Percentiles rank a stretch among this genome's conserved stretches.
These are phyloP conservation scores for Polyommatus iphigenia DNA, from an alignment of 2,888 invertebrate genomes.

Conservation along the genomic window DNA sequence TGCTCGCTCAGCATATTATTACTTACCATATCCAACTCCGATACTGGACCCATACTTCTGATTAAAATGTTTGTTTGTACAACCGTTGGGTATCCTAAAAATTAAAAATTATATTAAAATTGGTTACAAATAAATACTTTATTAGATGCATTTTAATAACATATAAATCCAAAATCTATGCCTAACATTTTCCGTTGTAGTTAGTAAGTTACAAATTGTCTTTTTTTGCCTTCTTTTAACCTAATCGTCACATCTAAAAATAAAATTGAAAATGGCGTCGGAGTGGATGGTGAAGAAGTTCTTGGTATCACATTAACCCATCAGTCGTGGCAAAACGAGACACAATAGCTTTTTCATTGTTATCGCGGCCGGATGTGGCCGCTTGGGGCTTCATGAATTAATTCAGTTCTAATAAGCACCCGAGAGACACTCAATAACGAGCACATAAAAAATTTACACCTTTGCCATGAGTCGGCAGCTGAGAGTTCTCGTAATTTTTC, in stretches of 20 bases:
- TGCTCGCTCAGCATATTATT: not conserved
- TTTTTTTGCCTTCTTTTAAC: not conserved
- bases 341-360: too few relatives aligned
- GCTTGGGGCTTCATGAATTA: too few relatives aligned
- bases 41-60: slow-evolving; percentile 94
- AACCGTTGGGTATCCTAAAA: slow-evolving; percentile 88
- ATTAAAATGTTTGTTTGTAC: slow-evolving; percentile 94
- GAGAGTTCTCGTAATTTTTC: slow-evolving; percentile 94
- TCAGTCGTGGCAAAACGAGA: too few relatives aligned
- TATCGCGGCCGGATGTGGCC: too few relatives aligned
- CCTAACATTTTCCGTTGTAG: not conserved
- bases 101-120: slow-evolving; percentile 35
- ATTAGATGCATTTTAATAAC: too few relatives aligned
- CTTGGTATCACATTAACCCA: not conserved
- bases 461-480: slow-evolving; percentile 92
- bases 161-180: too few relatives aligned
- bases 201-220: not conserved
- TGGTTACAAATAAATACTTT: not conserved
- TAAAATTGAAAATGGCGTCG: slow-evolving; percentile 1
- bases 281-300: not conserved
- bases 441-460: slow-evolving; percentile 69
- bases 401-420: slow-evolving; percentile 17
- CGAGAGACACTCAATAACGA: not conserved
- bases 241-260: not conserved
- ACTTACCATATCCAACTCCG: slow-evolving; percentile 92